These are phyloP conservation scores for Zaprionus obscuricornis DNA, from an alignment of 2,888 invertebrate species.

Conservation along the genomic window DNA sequence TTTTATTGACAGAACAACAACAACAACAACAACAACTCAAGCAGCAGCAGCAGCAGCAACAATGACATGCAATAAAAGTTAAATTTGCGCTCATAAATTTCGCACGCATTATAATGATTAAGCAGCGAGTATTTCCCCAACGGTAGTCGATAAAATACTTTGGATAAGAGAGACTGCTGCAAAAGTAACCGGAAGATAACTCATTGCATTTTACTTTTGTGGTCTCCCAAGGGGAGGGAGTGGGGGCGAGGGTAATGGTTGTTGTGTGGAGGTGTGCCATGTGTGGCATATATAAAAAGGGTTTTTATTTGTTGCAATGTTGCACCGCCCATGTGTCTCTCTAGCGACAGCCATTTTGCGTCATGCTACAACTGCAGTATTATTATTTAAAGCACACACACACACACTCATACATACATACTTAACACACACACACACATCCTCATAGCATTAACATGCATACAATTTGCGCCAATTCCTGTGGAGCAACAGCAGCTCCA, in stretches of 20 bases:
- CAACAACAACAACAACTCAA: not conserved
- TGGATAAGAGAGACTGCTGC: conserved; percentile 14
- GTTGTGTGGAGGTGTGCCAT: not conserved
- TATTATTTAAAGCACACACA: conserved; percentile 38
- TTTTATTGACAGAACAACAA: conserved; percentile 4
- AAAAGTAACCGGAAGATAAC: conserved; percentile 20
- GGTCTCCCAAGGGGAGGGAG: not conserved
- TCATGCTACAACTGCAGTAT: conserved; percentile 44
- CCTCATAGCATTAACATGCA: conserved; percentile 1
- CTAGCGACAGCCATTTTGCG: conserved; percentile 38
- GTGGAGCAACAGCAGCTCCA: conserved; percentile 20
- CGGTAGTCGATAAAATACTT: conserved; percentile 16
- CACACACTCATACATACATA: conserved; percentile 17
- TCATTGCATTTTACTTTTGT: not conserved
- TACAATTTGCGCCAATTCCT: conserved; percentile 46
- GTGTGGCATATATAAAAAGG: not conserved
- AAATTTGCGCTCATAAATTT: conserved; percentile 30
- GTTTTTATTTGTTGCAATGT: conserved; percentile 11
- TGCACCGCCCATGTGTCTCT: conserved; percentile 30
- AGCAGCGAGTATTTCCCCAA: conserved; percentile 20
- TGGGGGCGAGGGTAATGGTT: no score
- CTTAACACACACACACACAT: conserved; percentile 2
- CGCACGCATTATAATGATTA: conserved; percentile 38
- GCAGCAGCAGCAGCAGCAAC: not conserved
- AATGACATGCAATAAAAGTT: conserved; percentile 26